Conservation (phyloP, 2,113 vertebrate genomes). For the Nycticorax nycticorax region DNA sequence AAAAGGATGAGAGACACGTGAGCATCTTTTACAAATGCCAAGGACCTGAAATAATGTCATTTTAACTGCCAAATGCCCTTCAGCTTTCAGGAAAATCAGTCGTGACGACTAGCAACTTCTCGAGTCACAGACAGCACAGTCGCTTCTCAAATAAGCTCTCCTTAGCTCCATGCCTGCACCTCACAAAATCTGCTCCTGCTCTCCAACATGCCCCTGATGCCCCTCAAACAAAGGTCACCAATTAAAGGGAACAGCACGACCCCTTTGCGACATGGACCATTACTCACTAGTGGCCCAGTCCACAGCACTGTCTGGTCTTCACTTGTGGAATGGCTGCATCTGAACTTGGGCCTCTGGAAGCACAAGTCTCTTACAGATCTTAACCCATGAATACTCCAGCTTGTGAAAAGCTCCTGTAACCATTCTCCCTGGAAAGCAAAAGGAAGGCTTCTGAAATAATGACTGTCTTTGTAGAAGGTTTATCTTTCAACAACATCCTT, state of each 20-base stretch:
- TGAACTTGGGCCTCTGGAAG: not conserved
- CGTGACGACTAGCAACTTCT: not conserved
- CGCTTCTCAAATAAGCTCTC: not conserved
- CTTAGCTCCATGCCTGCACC: not conserved
- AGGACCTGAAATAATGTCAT: not conserved
- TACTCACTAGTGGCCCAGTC: not conserved
- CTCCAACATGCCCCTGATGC: accelerated
- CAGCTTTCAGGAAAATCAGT: conserved; percentile 7
- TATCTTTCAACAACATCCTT: not conserved
- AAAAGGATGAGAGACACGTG: not conserved
- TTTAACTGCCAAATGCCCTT: not conserved
- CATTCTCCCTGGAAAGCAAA: not conserved
- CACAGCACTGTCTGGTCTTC: not conserved
- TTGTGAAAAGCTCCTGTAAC: not conserved
- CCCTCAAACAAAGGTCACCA: not conserved
- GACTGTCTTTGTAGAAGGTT: not conserved
- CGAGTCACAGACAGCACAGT: accelerated
- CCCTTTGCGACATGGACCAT: accelerated
- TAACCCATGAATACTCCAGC: not conserved
- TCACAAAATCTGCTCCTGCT: not conserved
- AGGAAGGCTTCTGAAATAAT: not conserved
- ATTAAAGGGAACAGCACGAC: not conserved
- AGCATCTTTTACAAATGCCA: not conserved
- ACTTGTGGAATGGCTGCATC: not conserved
- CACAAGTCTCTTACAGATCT: not conserved